Percentiles rank a stretch among this genome's conserved stretches.
These are phyloP conservation scores for Porites cylindrica DNA, from an alignment of 92 coral and sea anemone species.

Conservation along the genomic window DNA sequence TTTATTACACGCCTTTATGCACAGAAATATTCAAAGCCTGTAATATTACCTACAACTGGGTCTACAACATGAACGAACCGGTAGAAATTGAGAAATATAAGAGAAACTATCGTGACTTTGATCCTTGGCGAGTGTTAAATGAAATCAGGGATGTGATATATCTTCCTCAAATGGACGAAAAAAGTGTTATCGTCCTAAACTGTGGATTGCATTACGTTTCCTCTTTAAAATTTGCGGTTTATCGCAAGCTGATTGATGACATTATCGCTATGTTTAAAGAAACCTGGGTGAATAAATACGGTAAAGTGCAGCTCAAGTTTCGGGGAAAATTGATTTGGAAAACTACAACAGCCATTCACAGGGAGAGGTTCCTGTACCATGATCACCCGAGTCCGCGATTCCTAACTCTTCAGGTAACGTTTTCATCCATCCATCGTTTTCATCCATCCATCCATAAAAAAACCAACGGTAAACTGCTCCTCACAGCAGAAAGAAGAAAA, in stretches of 20 bases:
- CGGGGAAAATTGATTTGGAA: slow-evolving; percentile 90
- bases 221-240: slow-evolving; percentile 82
- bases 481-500: too few relatives aligned
- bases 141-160: slow-evolving; percentile 70
- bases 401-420: slow-evolving; percentile 87
- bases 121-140: slow-evolving; percentile 45
- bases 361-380: slow-evolving; percentile 79
- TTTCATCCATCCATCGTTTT: not conserved
- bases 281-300: slow-evolving; percentile 28
- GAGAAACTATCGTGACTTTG: slow-evolving; percentile 53
- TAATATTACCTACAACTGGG: slow-evolving; percentile 85
- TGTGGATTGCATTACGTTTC: slow-evolving; percentile 90
- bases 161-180: slow-evolving; percentile 83
- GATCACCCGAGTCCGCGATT: slow-evolving; percentile 86
- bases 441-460: not conserved
- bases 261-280: slow-evolving; percentile 66
- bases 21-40: slow-evolving; percentile 77
- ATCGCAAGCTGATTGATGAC: slow-evolving; percentile 73
- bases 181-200: slow-evolving; percentile 90
- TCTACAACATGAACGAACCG: slow-evolving; percentile 71
- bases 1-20: slow-evolving; percentile 75
- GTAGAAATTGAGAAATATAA: slow-evolving; percentile 55
- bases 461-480: too few relatives aligned
- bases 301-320: slow-evolving; percentile 46
- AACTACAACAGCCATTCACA: slow-evolving; percentile 86